Evolutionary conservation across 1,140 invertebrate species (phyloP), one percentile per base, ranked within the genome.

Genomic region (Microvelia longipes): DNA sequence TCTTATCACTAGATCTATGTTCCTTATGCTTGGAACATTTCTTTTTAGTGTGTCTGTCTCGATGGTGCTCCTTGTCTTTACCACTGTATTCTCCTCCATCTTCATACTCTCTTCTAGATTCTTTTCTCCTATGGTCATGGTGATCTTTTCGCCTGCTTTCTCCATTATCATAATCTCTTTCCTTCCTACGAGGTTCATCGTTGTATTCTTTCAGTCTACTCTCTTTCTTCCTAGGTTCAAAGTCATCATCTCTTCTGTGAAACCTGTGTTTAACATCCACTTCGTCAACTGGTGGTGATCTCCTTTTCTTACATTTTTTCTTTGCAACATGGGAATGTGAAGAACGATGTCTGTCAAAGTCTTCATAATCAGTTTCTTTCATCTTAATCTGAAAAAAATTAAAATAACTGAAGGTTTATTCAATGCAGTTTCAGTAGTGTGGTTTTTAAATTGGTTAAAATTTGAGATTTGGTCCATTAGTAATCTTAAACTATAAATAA

Each of bases 81-180:
- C n/a, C n/a, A n/a, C n/a, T n/a, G n/a, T n/a, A n/a, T n/a, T n/a
- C n/a, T n/a, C n/a, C n/a, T n/a, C n/a, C n/a, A n/a, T n/a, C 29
- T 25, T 19, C 13, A n/a, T 70, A 29, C 67, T 69, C 68, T 68
- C 19, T 29, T 28, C 28, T 69, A 29, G 27, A 24, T 25, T 62
- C 66, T n/a, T 13, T 60, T 35, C 29, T 63, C 5, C 29, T 28
- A 28, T 26, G 61, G 15, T 68, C 67, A 28, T 66, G 2, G n/a
- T 66, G 19, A 2, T 70, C 64, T 63, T 62, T 67, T 19, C 35
- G 5, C 35, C 35, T 5, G 35, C 35, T 50, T 19, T 50, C 35
- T 19, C 5, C 35, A 11, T 50, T 19, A 5, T 50, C 35, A 19
- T 50, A 11, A 11, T 50, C 35, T 50, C 35, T 5, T 50, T 50